Evolutionary conservation across 2,113 vertebrate genomes (phyloP).

Genomic region (Halichoerus grypus): DNA sequence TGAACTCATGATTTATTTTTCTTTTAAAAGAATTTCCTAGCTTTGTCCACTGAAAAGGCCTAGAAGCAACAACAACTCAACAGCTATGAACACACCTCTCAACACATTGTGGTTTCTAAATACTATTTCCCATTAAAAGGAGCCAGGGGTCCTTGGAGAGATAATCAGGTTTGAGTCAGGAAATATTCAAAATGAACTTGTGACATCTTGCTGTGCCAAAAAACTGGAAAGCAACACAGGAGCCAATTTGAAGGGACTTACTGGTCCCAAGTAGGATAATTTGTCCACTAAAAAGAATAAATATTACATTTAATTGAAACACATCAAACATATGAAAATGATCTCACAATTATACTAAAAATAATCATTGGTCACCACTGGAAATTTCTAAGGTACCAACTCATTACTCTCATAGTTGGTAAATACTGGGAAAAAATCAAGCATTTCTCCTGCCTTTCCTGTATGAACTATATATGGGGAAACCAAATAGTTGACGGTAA

Average conservation of each 20-base stretch:
- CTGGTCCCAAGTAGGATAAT: neutral
- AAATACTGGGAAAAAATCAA: slow-evolving; percentile 20
- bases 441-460: slow-evolving; percentile 62
- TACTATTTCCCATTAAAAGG: slow-evolving; percentile 9
- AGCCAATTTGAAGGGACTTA: neutral
- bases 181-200: slow-evolving; percentile 34
- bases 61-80: slow-evolving; percentile 5
- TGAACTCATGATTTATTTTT: slow-evolving; percentile 50
- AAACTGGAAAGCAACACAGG: neutral
- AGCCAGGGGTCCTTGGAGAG: slow-evolving; percentile 28
- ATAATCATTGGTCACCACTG: slow-evolving; percentile 45
- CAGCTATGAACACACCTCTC: neutral
- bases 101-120: slow-evolving; percentile 49
- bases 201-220: slow-evolving; percentile 27
- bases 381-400: slow-evolving; percentile 31
- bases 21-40: neutral
- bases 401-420: slow-evolving; percentile 50
- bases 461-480: neutral
- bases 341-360: slow-evolving; percentile 50
- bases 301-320: slow-evolving; percentile 39
- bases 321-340: slow-evolving; percentile 15
- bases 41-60: slow-evolving; percentile 36
- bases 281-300: slow-evolving; percentile 45
- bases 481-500: slow-evolving; percentile 55
- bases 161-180: slow-evolving; percentile 49